Evolutionary conservation across 2,113 vertebrate species (phyloP), one percentile per base, ranked within the genome.

Genomic region (Hystrix brachyura): DNA sequence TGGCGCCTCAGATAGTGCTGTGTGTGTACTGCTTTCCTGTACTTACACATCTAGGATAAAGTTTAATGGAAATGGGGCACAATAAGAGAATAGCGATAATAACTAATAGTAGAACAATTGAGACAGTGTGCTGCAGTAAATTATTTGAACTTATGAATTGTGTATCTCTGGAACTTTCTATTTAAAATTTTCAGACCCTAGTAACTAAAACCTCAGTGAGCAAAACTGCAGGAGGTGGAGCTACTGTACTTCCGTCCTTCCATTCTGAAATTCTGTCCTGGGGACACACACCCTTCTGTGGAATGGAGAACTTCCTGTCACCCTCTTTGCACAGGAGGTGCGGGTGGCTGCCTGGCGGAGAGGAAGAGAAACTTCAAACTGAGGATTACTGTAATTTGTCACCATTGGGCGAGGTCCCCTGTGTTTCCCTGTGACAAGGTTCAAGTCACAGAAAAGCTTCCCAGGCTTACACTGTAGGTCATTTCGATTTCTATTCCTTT

Each of bases 311-410:
- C 8, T 48, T 62, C 76, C 92, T 90, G 43, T 84, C 34, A 55
- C 27, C 25, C 21, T 81, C 0, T 82, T 65, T 90, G 69, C 46
- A 65, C 0, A 15, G 91, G 34, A 95, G 29, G 32, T 51, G 51
- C 18, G 67, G 51, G 59, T 74, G 25, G 59, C 81, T 94, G 43
- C 43, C 59, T 81, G 34, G 38, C 85, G 62, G 64, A 87, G 25
- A 71, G 64, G 85, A 95, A 82, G 48, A 90, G 38, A 81, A 95
- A 87, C 34, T 27, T 67, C 29, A 90, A 79, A n/a, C 53, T 25
- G 59, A 78, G 59, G 32, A 38, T 76, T 14, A 27, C 55, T 21
- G 2, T 57, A 38, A 57, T 83, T 96, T 94, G 71, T 69, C 81
- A 23, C 21, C 32, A 46, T 25, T 23, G 27, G 38, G 34, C 48